phyloP scores from a whole-genome alignment of 2,888 invertebrate species.

The Halictus ligatus region DNA sequence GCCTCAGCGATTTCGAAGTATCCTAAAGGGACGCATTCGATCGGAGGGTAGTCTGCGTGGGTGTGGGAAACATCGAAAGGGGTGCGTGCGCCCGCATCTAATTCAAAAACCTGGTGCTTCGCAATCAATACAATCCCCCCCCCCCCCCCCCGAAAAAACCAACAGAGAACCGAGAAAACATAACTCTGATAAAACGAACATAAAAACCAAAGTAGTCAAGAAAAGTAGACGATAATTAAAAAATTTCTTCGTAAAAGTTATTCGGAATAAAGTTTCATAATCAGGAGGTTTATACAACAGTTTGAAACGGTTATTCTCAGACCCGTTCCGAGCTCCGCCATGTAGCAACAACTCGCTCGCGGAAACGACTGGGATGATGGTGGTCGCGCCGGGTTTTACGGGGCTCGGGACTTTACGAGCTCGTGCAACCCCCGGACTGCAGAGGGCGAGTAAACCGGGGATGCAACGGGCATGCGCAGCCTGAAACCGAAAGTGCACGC shows the following conservation, averaged over 20 bases:
- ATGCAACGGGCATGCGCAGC: constrained; percentile 79
- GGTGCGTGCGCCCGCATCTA: constrained; percentile 20
- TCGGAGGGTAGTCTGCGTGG: constrained; percentile 10
- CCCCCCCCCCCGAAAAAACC: not conserved
- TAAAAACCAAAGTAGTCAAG: not conserved
- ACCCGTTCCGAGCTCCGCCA: constrained; percentile 26
- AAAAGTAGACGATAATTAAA: not conserved
- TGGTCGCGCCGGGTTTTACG: constrained; percentile 46
- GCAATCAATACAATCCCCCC: not conserved
- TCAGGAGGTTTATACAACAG: not conserved
- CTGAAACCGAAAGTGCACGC: constrained; percentile 83
- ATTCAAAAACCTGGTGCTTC: not conserved
- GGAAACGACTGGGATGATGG: constrained; percentile 42
- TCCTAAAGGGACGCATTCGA: constrained; percentile 69
- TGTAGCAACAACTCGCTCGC: constrained; percentile 22
- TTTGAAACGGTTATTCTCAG: not conserved
- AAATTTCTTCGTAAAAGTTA: not conserved
- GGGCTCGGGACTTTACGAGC: constrained; percentile 63
- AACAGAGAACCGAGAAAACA: not conserved
- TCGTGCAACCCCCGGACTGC: constrained; percentile 46
- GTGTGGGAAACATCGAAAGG: constrained; percentile 23
- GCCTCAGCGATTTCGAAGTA: constrained; percentile 19
- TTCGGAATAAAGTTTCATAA: not conserved
- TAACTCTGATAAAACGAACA: not conserved
- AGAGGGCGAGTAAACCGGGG: constrained; percentile 49